Base-by-base conservation (phyloP, 2,797 vertebrate genomes). In the Eurystomus glaucurus region DNA sequence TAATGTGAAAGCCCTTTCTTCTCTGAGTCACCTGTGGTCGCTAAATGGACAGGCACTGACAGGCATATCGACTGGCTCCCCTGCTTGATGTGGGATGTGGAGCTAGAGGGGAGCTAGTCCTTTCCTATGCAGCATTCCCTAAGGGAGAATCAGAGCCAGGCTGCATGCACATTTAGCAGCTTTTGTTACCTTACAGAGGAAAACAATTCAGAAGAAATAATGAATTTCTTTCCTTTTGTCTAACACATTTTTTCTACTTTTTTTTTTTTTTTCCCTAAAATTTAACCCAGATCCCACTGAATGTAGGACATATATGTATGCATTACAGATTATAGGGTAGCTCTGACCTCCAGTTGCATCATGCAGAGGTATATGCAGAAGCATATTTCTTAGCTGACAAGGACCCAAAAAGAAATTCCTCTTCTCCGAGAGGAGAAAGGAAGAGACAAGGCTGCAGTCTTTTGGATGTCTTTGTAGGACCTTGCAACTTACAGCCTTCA, bases 231-330 rank as follows among this genome's bases (percentile, higher is more conserved):
- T 50, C 31, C 13, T 72, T 10, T 31, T 45, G 6, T 19, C 8
- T 12, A 28, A 71, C 82, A 13, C 1, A 21, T 39, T 60, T 72
- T n/a, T 23, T 3, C 1, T 10, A 10, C 21, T 43, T 13, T 1
- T 11, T 1, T 9, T 9, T 9, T 9, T 12, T 12, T 3, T 1
- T 0, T 1, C 6, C 1, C 7, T n/a, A n/a, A 57, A 65, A 54
- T 46, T 62, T 51, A 50, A 29, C 14, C 3, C 7, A 29, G 10
- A 64, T 43, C 15, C 19, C n/a, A 52, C 3, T 68, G 23, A 61
- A 50, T 4, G 3, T 5, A 26, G 17, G 16, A 11, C 1, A 1
- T 7, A 5, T 2, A 10, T 62, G 9, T 62, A 22, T 2, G 1
- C 17, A 55, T 2, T 14, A 35, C 15, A 76, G 23, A 23, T 54